A percentile compares a stretch with the other conserved stretches of the same genome.
Conservation (phyloP, 2,888 invertebrate genomes). For the Ennomos quercinarius region DNA sequence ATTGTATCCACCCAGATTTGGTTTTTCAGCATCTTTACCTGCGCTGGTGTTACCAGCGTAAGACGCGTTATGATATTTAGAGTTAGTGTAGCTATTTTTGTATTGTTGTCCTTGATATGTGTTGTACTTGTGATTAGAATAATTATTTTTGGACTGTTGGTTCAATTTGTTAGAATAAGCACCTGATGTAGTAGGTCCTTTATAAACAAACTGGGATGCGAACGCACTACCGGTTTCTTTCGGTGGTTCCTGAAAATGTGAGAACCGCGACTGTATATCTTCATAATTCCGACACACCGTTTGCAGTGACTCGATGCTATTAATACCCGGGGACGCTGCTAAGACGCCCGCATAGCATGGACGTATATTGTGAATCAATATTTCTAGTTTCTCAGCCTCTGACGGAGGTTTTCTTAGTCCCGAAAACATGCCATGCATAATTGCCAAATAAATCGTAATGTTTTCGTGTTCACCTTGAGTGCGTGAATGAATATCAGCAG, state of each 20-base stretch:
- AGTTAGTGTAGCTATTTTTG: no score
- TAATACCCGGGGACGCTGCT: constrained; percentile 14
- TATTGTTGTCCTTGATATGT: no score
- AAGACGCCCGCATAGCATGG: constrained; percentile 36
- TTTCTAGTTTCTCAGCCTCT: constrained; percentile 41
- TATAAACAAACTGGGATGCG: constrained; percentile 32
- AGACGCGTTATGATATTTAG: no score
- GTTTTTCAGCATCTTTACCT: no score
- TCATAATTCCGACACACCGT: constrained; percentile 36
- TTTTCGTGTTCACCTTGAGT: constrained; percentile 39
- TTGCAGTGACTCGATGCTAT: constrained; percentile 13
- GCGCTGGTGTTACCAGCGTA: no score
- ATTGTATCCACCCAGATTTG: no score
- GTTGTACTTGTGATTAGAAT: no score
- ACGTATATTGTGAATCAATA: constrained; percentile 39
- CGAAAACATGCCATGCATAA: constrained; percentile 41
- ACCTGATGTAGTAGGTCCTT: no score
- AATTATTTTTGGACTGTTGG: no score
- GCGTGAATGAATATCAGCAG: constrained; percentile 33
- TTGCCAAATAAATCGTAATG: constrained; percentile 39
- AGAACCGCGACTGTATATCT: constrained; percentile 13
- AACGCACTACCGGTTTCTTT: constrained; percentile 35
- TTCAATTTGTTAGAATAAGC: no score
- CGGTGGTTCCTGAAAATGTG: constrained; percentile 36
- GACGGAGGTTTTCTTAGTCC: constrained; percentile 22